These are phyloP conservation scores for Drosophila anomelani DNA, from an alignment of 2,888 invertebrate species.

Conservation along the genomic window DNA sequence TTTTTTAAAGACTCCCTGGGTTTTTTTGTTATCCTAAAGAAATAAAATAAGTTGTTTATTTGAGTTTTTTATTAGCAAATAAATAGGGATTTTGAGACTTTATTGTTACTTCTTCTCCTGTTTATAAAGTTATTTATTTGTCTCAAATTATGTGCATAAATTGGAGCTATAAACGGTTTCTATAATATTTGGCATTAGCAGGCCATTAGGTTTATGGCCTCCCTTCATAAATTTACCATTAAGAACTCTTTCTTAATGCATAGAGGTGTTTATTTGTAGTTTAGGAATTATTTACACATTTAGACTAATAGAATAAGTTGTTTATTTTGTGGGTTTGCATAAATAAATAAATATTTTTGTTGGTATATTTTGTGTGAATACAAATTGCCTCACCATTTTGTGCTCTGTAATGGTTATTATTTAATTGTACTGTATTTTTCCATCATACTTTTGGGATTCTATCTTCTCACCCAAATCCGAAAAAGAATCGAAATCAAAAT, in stretches of 20 bases:
- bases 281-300: not conserved
- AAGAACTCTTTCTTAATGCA: not conserved
- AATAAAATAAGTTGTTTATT: conserved; percentile 6
- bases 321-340: not conserved
- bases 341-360: conserved; percentile 1
- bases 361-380: not conserved
- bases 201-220: conserved; percentile 9
- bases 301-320: not conserved
- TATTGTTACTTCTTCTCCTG: not conserved
- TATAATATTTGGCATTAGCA: conserved; percentile 21
- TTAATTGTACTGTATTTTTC: conserved; percentile 20
- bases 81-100: not conserved
- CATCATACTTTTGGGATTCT: conserved; percentile 10
- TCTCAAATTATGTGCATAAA: conserved; percentile 20
- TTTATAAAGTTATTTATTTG: conserved; percentile 1
- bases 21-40: not conserved
- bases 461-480: conserved; percentile 8
- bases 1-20: not conserved
- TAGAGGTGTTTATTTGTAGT: conserved; percentile 7
- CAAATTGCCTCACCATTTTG: conserved; percentile 8
- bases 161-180: conserved; percentile 19
- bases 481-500: conserved; percentile 12
- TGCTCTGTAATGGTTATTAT: conserved; percentile 19
- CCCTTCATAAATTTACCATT: conserved; percentile 1
- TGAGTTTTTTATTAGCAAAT: conserved; percentile 5